Base-by-base conservation (phyloP, 1,140 invertebrate species). In the Antheraea pernyi region DNA sequence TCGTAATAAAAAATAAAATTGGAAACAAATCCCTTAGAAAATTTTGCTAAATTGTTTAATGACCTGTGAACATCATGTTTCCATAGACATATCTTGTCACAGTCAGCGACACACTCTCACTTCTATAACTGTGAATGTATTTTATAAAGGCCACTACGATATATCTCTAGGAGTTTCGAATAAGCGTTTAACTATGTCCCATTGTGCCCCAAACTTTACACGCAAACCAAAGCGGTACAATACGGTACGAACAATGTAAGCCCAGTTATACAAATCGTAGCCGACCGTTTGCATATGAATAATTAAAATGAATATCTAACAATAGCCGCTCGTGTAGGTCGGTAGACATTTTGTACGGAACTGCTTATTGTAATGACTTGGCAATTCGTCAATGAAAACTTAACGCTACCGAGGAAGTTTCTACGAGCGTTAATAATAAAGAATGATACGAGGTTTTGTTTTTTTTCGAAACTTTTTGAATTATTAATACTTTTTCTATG, bases 201-300 rank as follows among this genome's bases (percentile, higher is more conserved):
- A 9, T 62, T 68, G 67, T 68, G 60, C 13, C 19, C 65, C n/a
- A 16, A 53, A 19, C 42, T 22, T 53, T 53, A 53, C 46, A 16
- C 46, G 46, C 46, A 53, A 30, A 13, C 19, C 37, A 16, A 7
- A n/a, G 22, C 22, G 3, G 16, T 59, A 70, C 61, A 69, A 69
- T 65, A 65, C 48, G 61, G 13, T 13, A 19, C 22, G 58, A 30
- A 13, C 30, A 19, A 59, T 36, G 63, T 70, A 65, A 62, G 66
- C 66, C 60, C 65, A 60, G 42, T 72, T 70, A 64, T 42, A 65
- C n/a, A 61, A 48, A 19, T 68, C 59, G 22, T 65, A 68, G 46
- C 63, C 60, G 64, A 18, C 42, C 70, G 69, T 70, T 74, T 67
- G 70, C 65, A 65, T 62, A 68, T 65, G 69, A 74, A 74, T 74